These are phyloP conservation scores for Elephas maximus DNA, from an alignment of 2,113 vertebrate species.

Conservation along the genomic window DNA sequence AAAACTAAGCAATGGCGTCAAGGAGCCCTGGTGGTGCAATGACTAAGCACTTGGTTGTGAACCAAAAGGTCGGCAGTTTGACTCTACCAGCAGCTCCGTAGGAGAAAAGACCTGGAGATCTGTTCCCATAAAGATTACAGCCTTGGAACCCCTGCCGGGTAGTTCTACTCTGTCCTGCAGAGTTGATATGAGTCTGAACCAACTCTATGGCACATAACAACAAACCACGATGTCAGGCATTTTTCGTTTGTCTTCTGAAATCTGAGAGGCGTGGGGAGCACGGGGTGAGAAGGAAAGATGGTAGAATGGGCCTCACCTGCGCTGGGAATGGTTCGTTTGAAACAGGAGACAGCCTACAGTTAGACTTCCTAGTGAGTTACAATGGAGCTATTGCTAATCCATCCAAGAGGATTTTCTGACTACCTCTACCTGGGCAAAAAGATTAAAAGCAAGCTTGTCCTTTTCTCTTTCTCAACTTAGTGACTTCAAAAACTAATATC, in stretches of 20 bases:
- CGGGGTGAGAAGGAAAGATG: background rate
- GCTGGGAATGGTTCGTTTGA: background rate
- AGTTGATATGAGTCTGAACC: background rate
- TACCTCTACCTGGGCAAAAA: background rate
- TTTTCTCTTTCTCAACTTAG: background rate
- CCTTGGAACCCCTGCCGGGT: background rate
- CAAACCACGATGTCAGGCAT: background rate
- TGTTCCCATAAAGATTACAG: background rate
- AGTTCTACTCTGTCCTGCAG: too few species aligned
- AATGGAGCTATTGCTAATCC: background rate
- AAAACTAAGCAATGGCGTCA: background rate
- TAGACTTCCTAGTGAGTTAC: background rate
- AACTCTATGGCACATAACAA: background rate
- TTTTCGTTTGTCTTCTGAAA: constrained; percentile 47
- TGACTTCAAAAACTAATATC: background rate
- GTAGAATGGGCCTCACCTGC: background rate
- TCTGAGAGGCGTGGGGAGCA: background rate
- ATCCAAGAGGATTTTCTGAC: background rate
- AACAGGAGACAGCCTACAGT: background rate
- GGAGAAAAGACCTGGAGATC: background rate
- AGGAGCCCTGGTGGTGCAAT: background rate
- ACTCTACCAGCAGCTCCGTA: background rate
- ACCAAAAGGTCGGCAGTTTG: background rate
- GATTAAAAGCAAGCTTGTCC: background rate
- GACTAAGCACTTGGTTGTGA: background rate